Evolutionary conservation across 1,140 invertebrate species (phyloP).

Genomic region (Eriocheir sinensis): DNA sequence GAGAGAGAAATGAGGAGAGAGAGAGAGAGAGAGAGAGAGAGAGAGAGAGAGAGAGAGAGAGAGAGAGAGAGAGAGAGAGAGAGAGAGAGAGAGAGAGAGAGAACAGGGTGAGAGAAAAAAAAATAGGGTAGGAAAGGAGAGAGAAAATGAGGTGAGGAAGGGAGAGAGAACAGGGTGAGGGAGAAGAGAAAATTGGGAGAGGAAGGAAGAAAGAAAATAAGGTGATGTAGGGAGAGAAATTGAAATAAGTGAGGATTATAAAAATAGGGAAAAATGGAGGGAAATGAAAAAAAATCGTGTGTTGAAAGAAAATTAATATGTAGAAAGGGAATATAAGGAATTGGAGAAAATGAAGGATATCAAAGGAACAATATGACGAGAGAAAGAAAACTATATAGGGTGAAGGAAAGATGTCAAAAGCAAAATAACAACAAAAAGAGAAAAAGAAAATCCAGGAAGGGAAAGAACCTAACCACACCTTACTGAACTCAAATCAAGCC

Average conservation of each 20-base stretch:
- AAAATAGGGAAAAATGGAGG: too few species aligned
- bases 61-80: slow-evolving; percentile 35
- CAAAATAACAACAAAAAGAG: too few species aligned
- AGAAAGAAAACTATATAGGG: too few species aligned
- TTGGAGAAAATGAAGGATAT: too few species aligned
- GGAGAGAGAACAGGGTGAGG: not conserved
- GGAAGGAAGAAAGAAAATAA: not conserved
- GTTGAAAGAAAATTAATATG: not conserved
- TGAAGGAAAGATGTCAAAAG: too few species aligned
- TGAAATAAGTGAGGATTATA: not conserved
- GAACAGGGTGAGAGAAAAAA: not conserved
- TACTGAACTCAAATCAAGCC: too few species aligned
- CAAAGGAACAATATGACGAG: too few species aligned
- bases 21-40: not conserved
- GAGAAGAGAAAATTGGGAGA: not conserved
- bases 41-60: too few species aligned
- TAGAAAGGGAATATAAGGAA: not conserved
- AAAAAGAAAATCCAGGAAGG: too few species aligned
- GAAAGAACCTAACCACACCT: too few species aligned
- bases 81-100: not conserved
- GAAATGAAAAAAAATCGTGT: too few species aligned
- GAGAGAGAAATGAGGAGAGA: not conserved
- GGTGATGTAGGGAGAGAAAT: not conserved
- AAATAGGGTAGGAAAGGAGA: too few species aligned
- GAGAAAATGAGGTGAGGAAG: not conserved